Base-by-base conservation (phyloP, 2,113 vertebrate species). In the Oreocharis arfaki region DNA sequence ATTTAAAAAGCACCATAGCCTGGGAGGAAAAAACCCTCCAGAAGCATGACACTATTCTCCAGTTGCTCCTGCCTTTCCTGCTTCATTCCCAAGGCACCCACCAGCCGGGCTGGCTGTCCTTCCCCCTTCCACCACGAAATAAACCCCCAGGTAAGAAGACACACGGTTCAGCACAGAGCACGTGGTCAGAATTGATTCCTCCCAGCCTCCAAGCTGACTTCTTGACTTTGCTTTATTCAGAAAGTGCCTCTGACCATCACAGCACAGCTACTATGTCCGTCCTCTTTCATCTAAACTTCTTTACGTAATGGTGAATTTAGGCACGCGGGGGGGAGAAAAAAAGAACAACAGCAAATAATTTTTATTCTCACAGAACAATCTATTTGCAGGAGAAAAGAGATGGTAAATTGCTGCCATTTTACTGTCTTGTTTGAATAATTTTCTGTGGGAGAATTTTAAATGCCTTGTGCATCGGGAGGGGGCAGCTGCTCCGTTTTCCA, bases 381-480 rank as follows among this genome's bases (percentile, higher is more conserved):
- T 82, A 61, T 88, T 78, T 94, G 73, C 78, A 76, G 57, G 28
- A 93, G 53, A 80, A 92, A 55, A 87, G 59, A 60, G 75, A 60
- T 78, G 60, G 87, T 57, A 90, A 96, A 96, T 86, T 81, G 75
- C 52, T 84, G 73, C 68, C 37, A 63, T 95, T 95, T 89, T 44
- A 53, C 79, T 81, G 78, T 47, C 93, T 91, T 81, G 75, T 95
- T 84, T 90, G 60, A 84, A 67, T 86, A 89, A 94, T 86, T 96
- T 93, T 93, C 71, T 90, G 78, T 23, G 56, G 71, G 84, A 89
- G 73, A 95, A 92, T 94, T 89, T 87, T 82, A 76, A 94, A 85
- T 61, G 80, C 46, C 65, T 56, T 68, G 46, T 67, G 64, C 57
- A 75, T 68, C 78, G 64, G 92, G 70, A 82, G 91, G 53, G 83